Evolutionary conservation across 2,797 vertebrate genomes (phyloP).

Genomic region (Echeneis naucrates): DNA sequence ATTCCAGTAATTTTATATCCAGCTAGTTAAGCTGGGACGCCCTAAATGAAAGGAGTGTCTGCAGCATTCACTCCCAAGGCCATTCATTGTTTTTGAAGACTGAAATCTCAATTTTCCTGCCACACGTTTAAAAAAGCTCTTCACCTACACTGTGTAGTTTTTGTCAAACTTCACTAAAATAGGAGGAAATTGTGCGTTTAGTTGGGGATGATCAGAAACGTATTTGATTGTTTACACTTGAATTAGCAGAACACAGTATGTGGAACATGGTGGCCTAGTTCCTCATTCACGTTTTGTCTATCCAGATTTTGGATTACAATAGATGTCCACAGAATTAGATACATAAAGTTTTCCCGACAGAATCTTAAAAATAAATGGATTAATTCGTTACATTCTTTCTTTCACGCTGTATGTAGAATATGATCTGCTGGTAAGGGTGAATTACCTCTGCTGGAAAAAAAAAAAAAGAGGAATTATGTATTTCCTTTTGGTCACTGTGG

Average conservation of each 20-base stretch:
- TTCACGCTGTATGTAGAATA: neutral
- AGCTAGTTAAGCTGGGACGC: conserved; percentile 11
- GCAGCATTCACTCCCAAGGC: neutral
- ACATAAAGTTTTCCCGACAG: neutral
- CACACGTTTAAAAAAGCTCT: neutral
- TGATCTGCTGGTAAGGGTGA: neutral
- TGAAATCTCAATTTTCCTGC: neutral
- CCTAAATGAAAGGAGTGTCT: conserved; percentile 28
- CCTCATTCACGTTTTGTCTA: no score
- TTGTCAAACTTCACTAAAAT: neutral
- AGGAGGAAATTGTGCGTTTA: neutral
- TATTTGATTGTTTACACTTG: neutral
- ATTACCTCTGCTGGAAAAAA: neutral
- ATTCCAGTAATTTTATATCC: conserved; percentile 39
- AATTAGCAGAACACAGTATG: neutral
- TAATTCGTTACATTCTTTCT: neutral
- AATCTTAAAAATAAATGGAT: no score
- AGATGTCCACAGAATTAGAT: no score
- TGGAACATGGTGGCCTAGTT: no score
- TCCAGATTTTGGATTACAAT: no score
- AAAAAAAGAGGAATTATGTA: conserved; percentile 41
- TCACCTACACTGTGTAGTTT: neutral
- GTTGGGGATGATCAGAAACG: no score
- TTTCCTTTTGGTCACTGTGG: conserved; percentile 23
- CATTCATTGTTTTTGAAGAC: neutral